These are phyloP conservation scores for Valencia hispanica DNA, from an alignment of 2,797 vertebrate species.

Conservation along the genomic window DNA sequence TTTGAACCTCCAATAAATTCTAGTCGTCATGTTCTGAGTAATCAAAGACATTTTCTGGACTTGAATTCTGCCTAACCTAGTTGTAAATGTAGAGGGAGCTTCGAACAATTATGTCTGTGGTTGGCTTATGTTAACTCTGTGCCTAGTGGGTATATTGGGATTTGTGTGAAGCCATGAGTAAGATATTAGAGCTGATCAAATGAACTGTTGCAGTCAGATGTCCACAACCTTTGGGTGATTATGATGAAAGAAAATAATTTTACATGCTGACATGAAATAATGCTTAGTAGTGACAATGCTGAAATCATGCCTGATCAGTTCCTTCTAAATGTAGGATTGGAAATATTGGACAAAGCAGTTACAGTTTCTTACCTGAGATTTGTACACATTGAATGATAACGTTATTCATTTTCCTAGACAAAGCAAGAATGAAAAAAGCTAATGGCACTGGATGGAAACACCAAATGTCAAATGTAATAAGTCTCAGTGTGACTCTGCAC, in stretches of 20 bases:
- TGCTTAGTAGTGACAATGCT: background rate
- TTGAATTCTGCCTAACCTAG: background rate
- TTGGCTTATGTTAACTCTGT: background rate
- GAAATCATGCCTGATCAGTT: background rate
- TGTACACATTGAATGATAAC: constrained; percentile 7
- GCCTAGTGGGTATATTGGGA: background rate
- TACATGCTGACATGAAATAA: background rate
- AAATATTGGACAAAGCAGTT: background rate
- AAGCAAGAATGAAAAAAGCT: constrained; percentile 31
- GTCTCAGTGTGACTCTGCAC: constrained; percentile 62
- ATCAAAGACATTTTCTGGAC: background rate
- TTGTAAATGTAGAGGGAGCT: background rate
- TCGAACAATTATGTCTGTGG: background rate
- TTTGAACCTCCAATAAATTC: background rate
- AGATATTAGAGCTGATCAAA: background rate
- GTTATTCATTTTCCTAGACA: constrained; percentile 12
- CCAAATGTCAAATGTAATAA: constrained; percentile 69
- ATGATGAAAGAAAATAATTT: background rate
- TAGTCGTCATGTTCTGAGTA: background rate
- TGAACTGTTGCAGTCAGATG: background rate
- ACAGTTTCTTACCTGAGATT: background rate
- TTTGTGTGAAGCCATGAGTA: background rate
- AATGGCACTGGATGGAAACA: constrained; percentile 45
- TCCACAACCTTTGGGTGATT: background rate
- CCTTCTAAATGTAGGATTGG: background rate